These are phyloP conservation scores for Antigone vipio DNA, from an alignment of 2,113 vertebrate genomes.

Conservation along the genomic window DNA sequence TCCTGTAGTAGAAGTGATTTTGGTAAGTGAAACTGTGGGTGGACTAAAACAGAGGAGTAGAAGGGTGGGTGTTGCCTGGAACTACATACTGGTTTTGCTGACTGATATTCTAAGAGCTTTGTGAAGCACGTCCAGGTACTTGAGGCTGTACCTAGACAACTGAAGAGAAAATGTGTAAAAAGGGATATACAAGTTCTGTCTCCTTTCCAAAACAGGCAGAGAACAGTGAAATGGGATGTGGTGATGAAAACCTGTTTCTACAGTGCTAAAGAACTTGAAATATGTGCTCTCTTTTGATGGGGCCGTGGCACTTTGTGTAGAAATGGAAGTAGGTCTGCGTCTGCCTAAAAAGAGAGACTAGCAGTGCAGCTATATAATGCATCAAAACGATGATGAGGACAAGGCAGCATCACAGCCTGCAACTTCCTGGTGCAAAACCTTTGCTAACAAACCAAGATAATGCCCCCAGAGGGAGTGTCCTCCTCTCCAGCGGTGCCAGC, in stretches of 20 bases:
- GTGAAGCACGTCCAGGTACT: not conserved
- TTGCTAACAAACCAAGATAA: not conserved
- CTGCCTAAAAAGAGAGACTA: not conserved
- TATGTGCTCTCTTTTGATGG: not conserved
- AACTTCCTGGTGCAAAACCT: not conserved
- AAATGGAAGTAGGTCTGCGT: not conserved
- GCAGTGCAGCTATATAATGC: not conserved
- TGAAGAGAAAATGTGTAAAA: not conserved
- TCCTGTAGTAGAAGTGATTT: not conserved
- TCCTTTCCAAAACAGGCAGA: not conserved
- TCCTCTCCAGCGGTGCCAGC: not conserved
- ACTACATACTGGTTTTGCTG: not conserved
- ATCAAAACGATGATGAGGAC: not conserved
- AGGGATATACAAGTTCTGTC: not conserved
- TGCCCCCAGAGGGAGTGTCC: not conserved
- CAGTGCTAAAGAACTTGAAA: not conserved
- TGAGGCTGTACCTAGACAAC: not conserved
- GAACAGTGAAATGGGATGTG: not conserved
- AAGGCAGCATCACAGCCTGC: not conserved
- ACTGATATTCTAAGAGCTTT: not conserved
- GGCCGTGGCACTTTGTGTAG: not conserved
- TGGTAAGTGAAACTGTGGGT: not conserved
- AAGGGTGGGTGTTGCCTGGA: not conserved
- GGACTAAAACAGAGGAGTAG: not conserved
- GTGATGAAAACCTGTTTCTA: not conserved